phyloP scores from a whole-genome alignment of 1,140 invertebrate genomes.

The Octopus bimaculoides region DNA sequence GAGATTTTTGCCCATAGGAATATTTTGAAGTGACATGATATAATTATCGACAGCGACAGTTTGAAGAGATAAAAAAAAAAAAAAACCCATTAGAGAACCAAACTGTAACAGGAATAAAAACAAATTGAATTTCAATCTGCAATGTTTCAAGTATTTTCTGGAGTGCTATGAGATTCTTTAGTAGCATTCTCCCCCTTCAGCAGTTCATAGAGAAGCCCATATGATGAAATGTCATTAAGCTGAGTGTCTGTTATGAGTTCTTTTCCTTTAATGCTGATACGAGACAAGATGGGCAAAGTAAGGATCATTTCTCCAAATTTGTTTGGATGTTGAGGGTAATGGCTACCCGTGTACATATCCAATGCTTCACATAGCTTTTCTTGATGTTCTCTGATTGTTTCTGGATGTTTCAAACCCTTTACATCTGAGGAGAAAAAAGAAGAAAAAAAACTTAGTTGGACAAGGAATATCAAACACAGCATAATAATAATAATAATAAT shows the following conservation, averaged over 20 bases:
- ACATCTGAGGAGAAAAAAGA: slow-evolving; percentile 66
- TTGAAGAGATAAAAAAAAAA: no score
- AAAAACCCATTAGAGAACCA: no score
- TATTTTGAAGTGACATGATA: no score
- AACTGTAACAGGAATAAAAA: no score
- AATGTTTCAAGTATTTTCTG: no score
- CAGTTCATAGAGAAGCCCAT: slow-evolving; percentile 93
- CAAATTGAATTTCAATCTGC: no score
- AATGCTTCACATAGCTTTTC: slow-evolving; percentile 90
- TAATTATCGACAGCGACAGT: no score
- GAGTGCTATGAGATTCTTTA: slow-evolving; percentile 18
- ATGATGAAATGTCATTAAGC: slow-evolving; percentile 79
- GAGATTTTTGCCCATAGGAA: no score
- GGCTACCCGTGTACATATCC: slow-evolving; percentile 85
- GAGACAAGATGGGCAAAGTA: slow-evolving; percentile 88
- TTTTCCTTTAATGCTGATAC: slow-evolving; percentile 91
- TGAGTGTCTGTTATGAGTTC: slow-evolving; percentile 61
- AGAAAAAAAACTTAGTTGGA: no score
- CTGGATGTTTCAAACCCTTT: slow-evolving; percentile 84
- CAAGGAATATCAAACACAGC: not conserved
- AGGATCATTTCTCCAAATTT: slow-evolving; percentile 93
- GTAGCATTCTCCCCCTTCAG: slow-evolving; percentile 63
- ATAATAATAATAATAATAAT: no score
- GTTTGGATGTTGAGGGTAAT: slow-evolving; percentile 87
- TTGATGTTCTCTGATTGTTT: slow-evolving; percentile 87